Conservation (phyloP, 2,113 vertebrate genomes). For the Varanus komodoensis region DNA sequence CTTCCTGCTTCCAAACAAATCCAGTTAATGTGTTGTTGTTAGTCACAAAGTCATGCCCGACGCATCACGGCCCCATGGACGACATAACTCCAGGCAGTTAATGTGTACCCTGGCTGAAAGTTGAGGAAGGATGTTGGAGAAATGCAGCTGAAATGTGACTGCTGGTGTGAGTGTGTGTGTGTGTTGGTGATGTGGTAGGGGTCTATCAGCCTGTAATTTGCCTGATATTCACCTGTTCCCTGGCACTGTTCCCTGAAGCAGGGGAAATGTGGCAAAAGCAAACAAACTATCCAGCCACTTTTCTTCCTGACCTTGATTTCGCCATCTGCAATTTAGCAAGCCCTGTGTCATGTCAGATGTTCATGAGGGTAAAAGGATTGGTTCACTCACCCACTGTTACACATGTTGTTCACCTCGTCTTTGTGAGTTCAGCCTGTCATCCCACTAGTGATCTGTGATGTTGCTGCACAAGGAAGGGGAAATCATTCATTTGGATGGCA, state of each 20-base stretch:
- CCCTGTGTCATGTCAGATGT: slow-evolving; percentile 60
- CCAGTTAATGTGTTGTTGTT: background rate
- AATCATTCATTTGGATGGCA: background rate
- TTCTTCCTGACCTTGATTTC: slow-evolving; percentile 66
- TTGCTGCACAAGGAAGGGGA: slow-evolving; percentile 49
- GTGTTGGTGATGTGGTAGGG: background rate
- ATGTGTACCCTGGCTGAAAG: background rate
- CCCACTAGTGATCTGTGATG: slow-evolving; percentile 53
- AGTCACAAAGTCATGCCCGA: too few species aligned
- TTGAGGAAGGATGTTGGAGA: background rate
- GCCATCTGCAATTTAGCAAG: slow-evolving; percentile 52
- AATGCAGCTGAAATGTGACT: slow-evolving; percentile 6
- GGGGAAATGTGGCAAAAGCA: slow-evolving; percentile 12
- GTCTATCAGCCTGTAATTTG: background rate
- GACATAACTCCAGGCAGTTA: too few species aligned
- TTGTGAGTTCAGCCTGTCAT: slow-evolving; percentile 65
- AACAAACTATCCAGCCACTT: slow-evolving; percentile 40
- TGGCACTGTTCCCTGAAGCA: slow-evolving; percentile 43
- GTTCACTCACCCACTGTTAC: slow-evolving; percentile 64
- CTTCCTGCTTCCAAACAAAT: background rate
- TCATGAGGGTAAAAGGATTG: slow-evolving; percentile 69
- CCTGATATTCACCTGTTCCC: background rate
- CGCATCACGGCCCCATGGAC: too few species aligned
- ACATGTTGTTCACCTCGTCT: slow-evolving; percentile 55
- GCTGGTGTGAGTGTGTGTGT: background rate